phyloP scores from a whole-genome alignment of 1,140 invertebrate genomes.

The Penaeus japonicus region DNA sequence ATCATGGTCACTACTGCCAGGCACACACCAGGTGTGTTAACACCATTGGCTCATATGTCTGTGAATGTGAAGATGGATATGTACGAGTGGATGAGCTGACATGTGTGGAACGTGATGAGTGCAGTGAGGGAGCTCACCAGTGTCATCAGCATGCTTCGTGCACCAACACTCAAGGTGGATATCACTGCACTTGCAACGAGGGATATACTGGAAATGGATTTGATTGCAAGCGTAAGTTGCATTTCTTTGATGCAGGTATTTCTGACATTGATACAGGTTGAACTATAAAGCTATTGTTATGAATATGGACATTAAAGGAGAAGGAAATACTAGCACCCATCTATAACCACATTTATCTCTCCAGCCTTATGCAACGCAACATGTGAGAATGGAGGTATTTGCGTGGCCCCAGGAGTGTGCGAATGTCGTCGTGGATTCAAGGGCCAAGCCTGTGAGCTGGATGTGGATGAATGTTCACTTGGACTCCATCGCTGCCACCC shows the following conservation, averaged over 20 bases:
- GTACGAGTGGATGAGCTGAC: constrained; percentile 78
- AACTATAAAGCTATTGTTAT: background rate
- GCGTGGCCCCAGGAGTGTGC: constrained; percentile 79
- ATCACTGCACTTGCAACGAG: constrained; percentile 80
- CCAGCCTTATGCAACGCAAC: constrained; percentile 80
- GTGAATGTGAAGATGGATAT: constrained; percentile 69
- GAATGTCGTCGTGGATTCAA: constrained; percentile 82
- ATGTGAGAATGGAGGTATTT: constrained; percentile 86
- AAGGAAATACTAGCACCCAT: too few relatives aligned
- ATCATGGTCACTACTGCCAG: constrained; percentile 82
- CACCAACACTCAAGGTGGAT: constrained; percentile 85
- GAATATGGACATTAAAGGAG: too few relatives aligned
- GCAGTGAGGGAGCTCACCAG: constrained; percentile 71
- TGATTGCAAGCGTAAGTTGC: constrained; percentile 77
- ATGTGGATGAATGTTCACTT: constrained; percentile 85
- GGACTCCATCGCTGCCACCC: constrained; percentile 76
- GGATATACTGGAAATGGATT: constrained; percentile 87
- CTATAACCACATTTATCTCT: background rate
- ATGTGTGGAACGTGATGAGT: constrained; percentile 84
- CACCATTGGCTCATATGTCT: constrained; percentile 76
- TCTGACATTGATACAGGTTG: background rate
- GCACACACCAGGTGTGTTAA: constrained; percentile 83
- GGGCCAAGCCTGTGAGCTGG: constrained; percentile 82
- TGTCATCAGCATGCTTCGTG: constrained; percentile 84
- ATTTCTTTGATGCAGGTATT: background rate